phyloP scores from a whole-genome alignment of 2,888 invertebrate species.

The Orgyia antiqua region DNA sequence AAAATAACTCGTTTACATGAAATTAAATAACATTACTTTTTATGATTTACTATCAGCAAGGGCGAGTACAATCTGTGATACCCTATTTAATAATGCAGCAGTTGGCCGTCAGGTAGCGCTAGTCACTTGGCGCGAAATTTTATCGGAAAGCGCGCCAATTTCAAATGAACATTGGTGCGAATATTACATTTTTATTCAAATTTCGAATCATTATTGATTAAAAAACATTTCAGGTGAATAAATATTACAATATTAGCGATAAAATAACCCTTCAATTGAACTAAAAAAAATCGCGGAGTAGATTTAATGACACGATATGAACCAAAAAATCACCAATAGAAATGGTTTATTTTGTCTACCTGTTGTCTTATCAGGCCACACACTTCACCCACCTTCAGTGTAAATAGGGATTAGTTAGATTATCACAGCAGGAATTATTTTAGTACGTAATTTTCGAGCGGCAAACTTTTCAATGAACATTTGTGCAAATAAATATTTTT shows the following conservation, averaged over 20 bases:
- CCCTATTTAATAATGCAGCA: too few relatives aligned
- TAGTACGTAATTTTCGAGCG: slow-evolving; percentile 40
- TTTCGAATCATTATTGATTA: slow-evolving; percentile 29
- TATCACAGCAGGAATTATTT: slow-evolving; percentile 64
- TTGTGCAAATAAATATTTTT: slow-evolving; percentile 62
- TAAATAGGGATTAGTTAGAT: slow-evolving; percentile 67
- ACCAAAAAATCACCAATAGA: slow-evolving; percentile 50
- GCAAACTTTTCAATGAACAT: slow-evolving; percentile 45
- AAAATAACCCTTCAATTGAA: slow-evolving; percentile 26
- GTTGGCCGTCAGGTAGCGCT: slow-evolving; percentile 17
- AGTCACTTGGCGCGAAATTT: slow-evolving; percentile 14
- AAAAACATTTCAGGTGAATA: slow-evolving; percentile 23
- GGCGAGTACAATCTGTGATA: too few relatives aligned
- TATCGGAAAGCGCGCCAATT: slow-evolving; percentile 18
- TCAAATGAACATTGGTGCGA: slow-evolving; percentile 11
- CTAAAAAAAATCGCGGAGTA: slow-evolving; percentile 18
- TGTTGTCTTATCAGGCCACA: slow-evolving; percentile 57
- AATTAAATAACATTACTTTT: too few relatives aligned
- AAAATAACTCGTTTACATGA: too few relatives aligned
- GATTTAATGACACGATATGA: slow-evolving; percentile 31
- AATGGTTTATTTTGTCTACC: slow-evolving; percentile 47
- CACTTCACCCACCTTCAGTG: slow-evolving; percentile 67
- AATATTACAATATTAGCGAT: slow-evolving; percentile 27
- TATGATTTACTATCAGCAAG: too few relatives aligned
- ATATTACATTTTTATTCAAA: slow-evolving; percentile 10